Evolutionary conservation across 2,113 vertebrate species (phyloP).

Genomic region (Trematocara stigmaticum): DNA sequence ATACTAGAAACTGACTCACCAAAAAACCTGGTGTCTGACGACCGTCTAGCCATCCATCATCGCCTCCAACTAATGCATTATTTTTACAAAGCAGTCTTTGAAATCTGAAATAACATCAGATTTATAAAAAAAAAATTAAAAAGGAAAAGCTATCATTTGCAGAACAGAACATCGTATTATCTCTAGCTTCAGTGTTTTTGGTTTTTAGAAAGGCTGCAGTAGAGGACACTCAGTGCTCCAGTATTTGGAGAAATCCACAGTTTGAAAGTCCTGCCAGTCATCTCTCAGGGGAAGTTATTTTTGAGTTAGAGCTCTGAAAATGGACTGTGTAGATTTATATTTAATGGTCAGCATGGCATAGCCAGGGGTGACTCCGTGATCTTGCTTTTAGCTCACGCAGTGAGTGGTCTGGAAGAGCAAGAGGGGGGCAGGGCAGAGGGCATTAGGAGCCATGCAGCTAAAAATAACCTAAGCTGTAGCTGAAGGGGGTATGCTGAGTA

Average conservation of each 20-base stretch:
- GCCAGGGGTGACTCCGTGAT: conserved; percentile 1
- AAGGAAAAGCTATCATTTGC: background rate
- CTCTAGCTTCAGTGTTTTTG: background rate
- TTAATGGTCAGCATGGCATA: conserved; percentile 3
- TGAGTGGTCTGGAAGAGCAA: background rate
- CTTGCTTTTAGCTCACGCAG: background rate
- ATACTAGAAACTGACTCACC: background rate
- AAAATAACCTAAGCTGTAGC: conserved; percentile 42
- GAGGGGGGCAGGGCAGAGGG: background rate
- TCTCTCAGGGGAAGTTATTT: background rate
- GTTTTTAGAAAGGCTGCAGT: background rate
- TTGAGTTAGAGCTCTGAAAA: background rate
- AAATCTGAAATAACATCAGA: background rate
- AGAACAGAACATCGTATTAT: background rate
- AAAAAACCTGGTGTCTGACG: background rate
- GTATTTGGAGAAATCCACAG: background rate
- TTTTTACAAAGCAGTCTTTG: background rate
- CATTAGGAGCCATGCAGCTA: background rate
- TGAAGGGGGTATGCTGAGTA: background rate
- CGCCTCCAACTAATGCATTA: accelerated
- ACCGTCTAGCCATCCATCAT: accelerated
- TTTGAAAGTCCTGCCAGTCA: background rate
- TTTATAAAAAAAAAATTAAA: background rate
- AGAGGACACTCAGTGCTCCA: background rate
- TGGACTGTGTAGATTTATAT: background rate